Evolutionary conservation across 53 echinoderm and acorn worm genomes (phyloP).

Genomic region (Holothuria scabra): DNA sequence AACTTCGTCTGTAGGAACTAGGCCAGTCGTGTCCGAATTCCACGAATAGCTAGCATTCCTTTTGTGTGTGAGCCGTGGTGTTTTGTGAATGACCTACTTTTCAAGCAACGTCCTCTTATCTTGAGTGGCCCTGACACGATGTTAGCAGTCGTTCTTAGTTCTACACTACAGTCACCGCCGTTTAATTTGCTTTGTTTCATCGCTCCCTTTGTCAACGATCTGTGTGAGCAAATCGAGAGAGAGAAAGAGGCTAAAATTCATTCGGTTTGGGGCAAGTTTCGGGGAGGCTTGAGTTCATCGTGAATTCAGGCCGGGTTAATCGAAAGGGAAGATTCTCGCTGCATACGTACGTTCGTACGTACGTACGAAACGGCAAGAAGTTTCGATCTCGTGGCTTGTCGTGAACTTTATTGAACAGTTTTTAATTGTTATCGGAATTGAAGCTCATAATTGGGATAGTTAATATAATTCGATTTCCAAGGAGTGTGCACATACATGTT

Average conservation of each 20-base stretch:
- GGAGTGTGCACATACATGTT: no score
- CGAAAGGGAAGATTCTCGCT: no score
- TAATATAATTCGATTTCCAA: no score
- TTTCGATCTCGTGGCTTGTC: no score
- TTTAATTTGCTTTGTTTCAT: conserved; percentile 44
- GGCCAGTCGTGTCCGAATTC: conserved; percentile 48
- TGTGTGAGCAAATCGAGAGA: no score
- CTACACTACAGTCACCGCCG: conserved; percentile 31
- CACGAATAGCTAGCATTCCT: conserved; percentile 49
- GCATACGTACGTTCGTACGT: no score
- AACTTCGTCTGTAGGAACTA: conserved; percentile 11
- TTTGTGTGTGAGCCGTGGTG: conserved; percentile 46
- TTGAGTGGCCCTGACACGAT: conserved; percentile 44
- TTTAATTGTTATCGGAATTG: no score
- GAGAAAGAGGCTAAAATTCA: conserved; percentile 7
- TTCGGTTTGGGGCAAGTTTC: conserved; percentile 19
- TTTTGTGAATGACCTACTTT: conserved; percentile 52
- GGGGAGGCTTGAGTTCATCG: conserved; percentile 19
- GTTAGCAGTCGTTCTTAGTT: conserved; percentile 19
- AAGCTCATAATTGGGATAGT: no score
- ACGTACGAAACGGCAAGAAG: no score
- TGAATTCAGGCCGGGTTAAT: not conserved
- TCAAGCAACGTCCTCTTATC: conserved; percentile 8
- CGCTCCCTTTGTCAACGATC: conserved; percentile 34
- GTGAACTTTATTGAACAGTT: no score